Conservation (phyloP, 1,140 invertebrate genomes). For the Venturia canescens region DNA sequence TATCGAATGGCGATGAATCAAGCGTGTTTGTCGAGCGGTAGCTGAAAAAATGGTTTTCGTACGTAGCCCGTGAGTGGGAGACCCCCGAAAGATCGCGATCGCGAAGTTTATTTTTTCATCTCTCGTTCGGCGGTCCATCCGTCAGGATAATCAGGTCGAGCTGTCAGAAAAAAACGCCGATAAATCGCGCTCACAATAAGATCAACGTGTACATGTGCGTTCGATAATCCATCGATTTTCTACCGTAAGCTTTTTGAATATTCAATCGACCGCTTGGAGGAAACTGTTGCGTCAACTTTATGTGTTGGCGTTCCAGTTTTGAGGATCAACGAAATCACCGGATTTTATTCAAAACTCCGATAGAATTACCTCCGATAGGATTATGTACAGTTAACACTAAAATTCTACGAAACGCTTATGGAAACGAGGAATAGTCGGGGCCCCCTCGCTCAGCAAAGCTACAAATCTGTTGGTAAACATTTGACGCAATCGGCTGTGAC, state of each 20-base stretch:
- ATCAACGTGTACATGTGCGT: neutral
- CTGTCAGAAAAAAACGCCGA: slow-evolving; percentile 32
- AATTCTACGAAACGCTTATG: no score
- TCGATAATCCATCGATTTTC: neutral
- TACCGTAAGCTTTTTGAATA: slow-evolving; percentile 10
- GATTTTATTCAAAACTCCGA: no score
- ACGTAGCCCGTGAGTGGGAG: neutral
- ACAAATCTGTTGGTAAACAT: no score
- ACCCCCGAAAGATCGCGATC: neutral
- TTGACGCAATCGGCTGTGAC: no score
- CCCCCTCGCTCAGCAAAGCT: no score
- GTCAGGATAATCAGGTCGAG: slow-evolving; percentile 40
- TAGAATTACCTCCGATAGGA: no score
- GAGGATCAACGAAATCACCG: no score
- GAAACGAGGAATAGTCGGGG: no score
- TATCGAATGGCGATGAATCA: slow-evolving; percentile 54
- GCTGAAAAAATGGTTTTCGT: neutral
- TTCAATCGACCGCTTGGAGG: neutral
- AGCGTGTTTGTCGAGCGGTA: slow-evolving; percentile 21
- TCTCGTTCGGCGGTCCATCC: slow-evolving; percentile 12
- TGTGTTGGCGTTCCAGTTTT: no score
- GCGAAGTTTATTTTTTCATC: neutral
- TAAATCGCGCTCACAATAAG: slow-evolving; percentile 22
- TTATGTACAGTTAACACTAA: no score
- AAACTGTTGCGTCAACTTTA: neutral